Evolutionary conservation across 2,888 invertebrate genomes (phyloP).

Genomic region (Oxyscelio sp.): DNA sequence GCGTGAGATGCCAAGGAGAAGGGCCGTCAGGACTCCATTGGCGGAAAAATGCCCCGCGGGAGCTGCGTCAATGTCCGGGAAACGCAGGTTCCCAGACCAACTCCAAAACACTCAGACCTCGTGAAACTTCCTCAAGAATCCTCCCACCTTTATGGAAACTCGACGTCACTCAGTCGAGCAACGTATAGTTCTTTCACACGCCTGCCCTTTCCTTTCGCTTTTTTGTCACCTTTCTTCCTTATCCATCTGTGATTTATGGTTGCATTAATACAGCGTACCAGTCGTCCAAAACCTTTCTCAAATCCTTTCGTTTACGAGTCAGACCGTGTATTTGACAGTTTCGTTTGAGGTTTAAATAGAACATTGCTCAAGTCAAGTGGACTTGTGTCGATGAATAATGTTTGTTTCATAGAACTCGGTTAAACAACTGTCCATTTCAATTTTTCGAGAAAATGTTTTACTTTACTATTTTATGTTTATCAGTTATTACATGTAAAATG

Average conservation of each 20-base stretch:
- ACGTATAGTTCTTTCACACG: slow-evolving; percentile 36
- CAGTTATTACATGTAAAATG: too few relatives aligned
- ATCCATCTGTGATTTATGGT: slow-evolving; percentile 82
- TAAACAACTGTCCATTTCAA: too few relatives aligned
- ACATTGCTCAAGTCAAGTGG: background rate
- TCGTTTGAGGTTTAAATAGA: slow-evolving; percentile 5
- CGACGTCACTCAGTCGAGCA: slow-evolving; percentile 80
- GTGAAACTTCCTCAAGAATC: slow-evolving; percentile 76
- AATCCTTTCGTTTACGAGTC: slow-evolving; percentile 41
- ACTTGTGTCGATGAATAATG: background rate
- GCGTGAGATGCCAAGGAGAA: slow-evolving; percentile 75
- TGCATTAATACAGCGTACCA: slow-evolving; percentile 81
- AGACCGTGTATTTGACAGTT: slow-evolving; percentile 44
- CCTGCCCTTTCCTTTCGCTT: slow-evolving; percentile 22
- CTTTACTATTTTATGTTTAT: too few relatives aligned
- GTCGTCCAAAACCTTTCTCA: slow-evolving; percentile 59
- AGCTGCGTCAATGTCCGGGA: slow-evolving; percentile 86
- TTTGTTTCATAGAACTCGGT: too few relatives aligned
- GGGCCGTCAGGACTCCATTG: slow-evolving; percentile 77
- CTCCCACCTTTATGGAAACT: slow-evolving; percentile 70
- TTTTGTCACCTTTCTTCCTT: slow-evolving; percentile 71
- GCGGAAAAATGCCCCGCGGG: slow-evolving; percentile 87
- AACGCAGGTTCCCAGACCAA: slow-evolving; percentile 58
- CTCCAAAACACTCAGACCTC: slow-evolving; percentile 61
- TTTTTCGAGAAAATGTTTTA: too few relatives aligned